phyloP scores from a whole-genome alignment of 2,113 vertebrate genomes.

The Polyodon spathula region DNA sequence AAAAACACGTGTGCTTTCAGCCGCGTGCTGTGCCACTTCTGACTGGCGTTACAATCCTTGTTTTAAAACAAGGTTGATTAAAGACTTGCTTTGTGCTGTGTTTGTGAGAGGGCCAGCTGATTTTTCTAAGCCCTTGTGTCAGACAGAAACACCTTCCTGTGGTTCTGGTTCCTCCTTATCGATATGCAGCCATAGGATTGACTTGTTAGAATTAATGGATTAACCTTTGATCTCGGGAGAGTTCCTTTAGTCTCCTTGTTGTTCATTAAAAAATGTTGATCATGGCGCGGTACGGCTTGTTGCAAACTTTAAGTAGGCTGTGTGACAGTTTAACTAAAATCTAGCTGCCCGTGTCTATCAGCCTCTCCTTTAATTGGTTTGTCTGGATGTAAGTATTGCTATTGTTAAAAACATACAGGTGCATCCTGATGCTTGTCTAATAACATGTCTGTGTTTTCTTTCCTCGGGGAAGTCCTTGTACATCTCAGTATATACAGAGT shows the following conservation, averaged over 20 bases:
- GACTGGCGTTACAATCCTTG: not conserved
- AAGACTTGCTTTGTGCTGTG: not conserved
- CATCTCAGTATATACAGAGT: no score
- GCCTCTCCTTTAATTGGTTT: no score
- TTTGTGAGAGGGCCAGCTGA: not conserved
- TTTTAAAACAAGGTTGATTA: not conserved
- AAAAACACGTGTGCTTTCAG: no score
- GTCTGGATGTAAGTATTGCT: no score
- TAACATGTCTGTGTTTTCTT: no score
- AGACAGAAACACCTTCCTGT: not conserved
- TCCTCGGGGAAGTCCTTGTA: no score
- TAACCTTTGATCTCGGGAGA: not conserved
- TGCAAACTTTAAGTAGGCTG: not conserved
- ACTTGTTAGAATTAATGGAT: constrained; percentile 5
- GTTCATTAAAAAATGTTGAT: not conserved
- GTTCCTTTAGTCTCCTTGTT: not conserved
- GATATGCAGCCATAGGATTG: not conserved
- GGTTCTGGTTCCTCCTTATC: not conserved
- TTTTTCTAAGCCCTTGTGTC: not conserved
- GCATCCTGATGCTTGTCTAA: no score
- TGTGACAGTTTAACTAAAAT: not conserved
- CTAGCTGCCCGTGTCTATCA: no score
- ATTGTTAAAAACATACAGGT: no score
- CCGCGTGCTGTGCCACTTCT: no score
- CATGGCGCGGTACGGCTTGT: not conserved